A percentile compares a stretch with the other conserved stretches of the same genome.
These are phyloP conservation scores for Deilephila porcellus DNA, from an alignment of 2,888 invertebrate genomes.

Conservation along the genomic window DNA sequence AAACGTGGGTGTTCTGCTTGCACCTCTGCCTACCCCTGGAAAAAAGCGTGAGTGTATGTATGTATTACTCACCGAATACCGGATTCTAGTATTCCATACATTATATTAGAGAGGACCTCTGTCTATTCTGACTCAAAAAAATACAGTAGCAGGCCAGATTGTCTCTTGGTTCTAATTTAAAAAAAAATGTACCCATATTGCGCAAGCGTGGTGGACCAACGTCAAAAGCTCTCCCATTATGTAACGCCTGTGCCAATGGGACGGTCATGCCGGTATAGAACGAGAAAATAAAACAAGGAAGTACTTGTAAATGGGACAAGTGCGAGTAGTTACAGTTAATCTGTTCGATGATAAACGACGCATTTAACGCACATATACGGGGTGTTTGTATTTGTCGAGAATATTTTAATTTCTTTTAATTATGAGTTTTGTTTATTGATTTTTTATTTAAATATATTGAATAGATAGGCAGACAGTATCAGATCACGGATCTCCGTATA, in stretches of 20 bases:
- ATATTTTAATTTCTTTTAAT: background rate
- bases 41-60: too few relatives aligned
- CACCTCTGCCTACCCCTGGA: too few relatives aligned
- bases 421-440: background rate
- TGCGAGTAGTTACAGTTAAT: slow-evolving; percentile 43
- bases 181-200: background rate
- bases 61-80: too few relatives aligned
- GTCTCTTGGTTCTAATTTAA: too few relatives aligned
- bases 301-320: slow-evolving; percentile 38
- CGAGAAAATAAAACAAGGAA: slow-evolving; percentile 2
- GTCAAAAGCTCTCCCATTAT: background rate
- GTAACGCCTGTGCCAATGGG: background rate
- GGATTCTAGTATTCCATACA: too few relatives aligned
- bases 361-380: slow-evolving; percentile 23
- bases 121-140: too few relatives aligned
- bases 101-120: too few relatives aligned
- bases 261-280: background rate
- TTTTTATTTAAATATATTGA: background rate
- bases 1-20: too few relatives aligned
- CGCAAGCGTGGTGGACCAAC: too few relatives aligned
- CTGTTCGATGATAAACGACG: slow-evolving; percentile 45
- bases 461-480: too few relatives aligned
- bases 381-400: background rate
- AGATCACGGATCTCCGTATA: too few relatives aligned
- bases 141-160: too few relatives aligned